Conservation (phyloP, 1,140 invertebrate genomes). For the Scaptomyza montana region DNA sequence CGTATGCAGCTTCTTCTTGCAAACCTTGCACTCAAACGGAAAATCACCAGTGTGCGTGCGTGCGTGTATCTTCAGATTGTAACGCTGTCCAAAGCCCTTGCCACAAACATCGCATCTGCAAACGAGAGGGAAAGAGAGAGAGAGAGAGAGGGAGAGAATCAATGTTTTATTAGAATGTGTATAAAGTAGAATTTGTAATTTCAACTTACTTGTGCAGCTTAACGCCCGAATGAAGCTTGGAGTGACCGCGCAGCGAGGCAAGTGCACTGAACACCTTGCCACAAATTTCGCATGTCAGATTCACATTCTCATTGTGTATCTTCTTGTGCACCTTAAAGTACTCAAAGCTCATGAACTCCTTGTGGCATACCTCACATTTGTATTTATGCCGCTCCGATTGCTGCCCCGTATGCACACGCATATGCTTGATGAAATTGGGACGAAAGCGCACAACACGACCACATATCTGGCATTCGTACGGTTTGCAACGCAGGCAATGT, state of each 20-base stretch:
- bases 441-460: slow-evolving; percentile 80
- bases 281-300: slow-evolving; percentile 82
- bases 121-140: slow-evolving; percentile 1
- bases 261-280: slow-evolving; percentile 82
- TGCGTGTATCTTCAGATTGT: slow-evolving; percentile 85
- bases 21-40: slow-evolving; percentile 88
- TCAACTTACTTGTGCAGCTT: slow-evolving; percentile 80
- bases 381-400: slow-evolving; percentile 82
- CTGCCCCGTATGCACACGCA: slow-evolving; percentile 80
- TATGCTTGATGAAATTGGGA: slow-evolving; percentile 82
- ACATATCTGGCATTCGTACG: slow-evolving; percentile 83
- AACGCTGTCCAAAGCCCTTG: slow-evolving; percentile 85
- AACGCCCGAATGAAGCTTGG: slow-evolving; percentile 80
- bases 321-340: slow-evolving; percentile 84
- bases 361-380: slow-evolving; percentile 83
- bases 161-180: background rate
- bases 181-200: background rate
- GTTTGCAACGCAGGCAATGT: slow-evolving; percentile 82
- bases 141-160: no score
- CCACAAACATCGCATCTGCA: slow-evolving; percentile 84
- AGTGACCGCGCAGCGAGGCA: slow-evolving; percentile 77
- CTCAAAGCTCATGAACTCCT: slow-evolving; percentile 83
- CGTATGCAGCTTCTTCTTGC: slow-evolving; percentile 83
- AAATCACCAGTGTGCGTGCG: slow-evolving; percentile 89
- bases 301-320: slow-evolving; percentile 82